Percentiles rank a stretch among this genome's conserved stretches.
Evolutionary conservation across 2,888 invertebrate species (phyloP).

Genomic region (Parnassius smintheus): DNA sequence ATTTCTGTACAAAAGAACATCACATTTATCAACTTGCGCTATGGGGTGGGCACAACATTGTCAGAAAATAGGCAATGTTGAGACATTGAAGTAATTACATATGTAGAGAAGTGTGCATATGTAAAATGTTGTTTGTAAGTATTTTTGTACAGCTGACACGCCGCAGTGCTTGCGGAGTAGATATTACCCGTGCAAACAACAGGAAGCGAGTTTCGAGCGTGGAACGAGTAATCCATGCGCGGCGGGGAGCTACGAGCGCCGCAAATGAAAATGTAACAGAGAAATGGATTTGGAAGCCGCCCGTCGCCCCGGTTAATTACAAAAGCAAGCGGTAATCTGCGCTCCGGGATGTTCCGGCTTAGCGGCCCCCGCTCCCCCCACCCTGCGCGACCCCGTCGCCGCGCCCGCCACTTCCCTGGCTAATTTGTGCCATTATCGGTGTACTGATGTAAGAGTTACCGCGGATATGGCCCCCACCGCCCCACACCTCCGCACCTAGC

Average conservation of each 20-base stretch:
- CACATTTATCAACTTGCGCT: too few species aligned
- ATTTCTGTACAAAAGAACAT: too few species aligned
- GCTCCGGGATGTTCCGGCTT: slow-evolving; percentile 81
- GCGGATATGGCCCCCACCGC: slow-evolving; percentile 66
- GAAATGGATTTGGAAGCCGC: slow-evolving; percentile 82
- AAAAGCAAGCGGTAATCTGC: slow-evolving; percentile 82
- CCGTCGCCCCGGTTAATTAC: slow-evolving; percentile 82
- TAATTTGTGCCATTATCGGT: slow-evolving; percentile 82
- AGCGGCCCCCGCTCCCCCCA: slow-evolving; percentile 60
- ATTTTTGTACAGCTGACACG: slow-evolving; percentile 2
- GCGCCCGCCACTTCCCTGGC: slow-evolving; percentile 75
- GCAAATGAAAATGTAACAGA: slow-evolving; percentile 81
- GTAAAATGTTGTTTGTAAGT: neutral
- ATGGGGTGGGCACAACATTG: too few species aligned
- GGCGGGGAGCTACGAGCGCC: slow-evolving; percentile 65
- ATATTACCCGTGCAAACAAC: slow-evolving; percentile 30
- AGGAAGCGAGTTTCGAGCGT: slow-evolving; percentile 51
- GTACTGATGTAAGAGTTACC: slow-evolving; percentile 81
- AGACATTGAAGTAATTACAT: too few species aligned
- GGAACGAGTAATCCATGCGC: slow-evolving; percentile 64
- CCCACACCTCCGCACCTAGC: slow-evolving; percentile 54
- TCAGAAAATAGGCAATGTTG: too few species aligned
- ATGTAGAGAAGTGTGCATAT: too few species aligned
- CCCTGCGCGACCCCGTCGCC: slow-evolving; percentile 41
- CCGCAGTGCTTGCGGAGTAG: slow-evolving; percentile 19